A percentile compares a stretch with the other conserved stretches of the same genome.
phyloP scores from a whole-genome alignment of 2,113 vertebrate species.

The Calyptommatus sinebrachiatus region DNA sequence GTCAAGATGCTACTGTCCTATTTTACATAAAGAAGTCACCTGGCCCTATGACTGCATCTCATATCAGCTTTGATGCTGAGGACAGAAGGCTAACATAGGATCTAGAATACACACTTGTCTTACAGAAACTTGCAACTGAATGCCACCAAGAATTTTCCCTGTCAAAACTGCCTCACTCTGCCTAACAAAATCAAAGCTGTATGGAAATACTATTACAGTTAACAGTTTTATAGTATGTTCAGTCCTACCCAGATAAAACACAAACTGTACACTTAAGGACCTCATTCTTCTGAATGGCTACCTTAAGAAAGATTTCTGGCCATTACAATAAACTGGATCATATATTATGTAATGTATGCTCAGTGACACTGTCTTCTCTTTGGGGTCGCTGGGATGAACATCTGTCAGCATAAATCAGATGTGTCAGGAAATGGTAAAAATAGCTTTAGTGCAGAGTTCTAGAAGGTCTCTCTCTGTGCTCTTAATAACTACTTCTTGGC shows the following conservation, averaged over 20 bases:
- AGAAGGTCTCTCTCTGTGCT: constrained; percentile 61
- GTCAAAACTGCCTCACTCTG: too few relatives aligned
- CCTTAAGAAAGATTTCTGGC: constrained; percentile 3
- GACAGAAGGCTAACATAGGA: too few relatives aligned
- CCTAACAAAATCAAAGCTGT: too few relatives aligned
- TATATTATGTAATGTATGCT: constrained; percentile 29
- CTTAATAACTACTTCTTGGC: constrained; percentile 51
- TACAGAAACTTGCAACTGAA: too few relatives aligned
- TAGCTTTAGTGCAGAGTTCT: constrained; percentile 48
- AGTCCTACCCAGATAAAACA: background rate
- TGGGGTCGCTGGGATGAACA: constrained; percentile 17
- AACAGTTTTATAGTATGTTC: background rate
- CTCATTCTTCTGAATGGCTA: constrained; percentile 15
- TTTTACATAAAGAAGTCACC: too few relatives aligned
- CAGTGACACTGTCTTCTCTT: constrained; percentile 3
- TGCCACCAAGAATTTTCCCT: too few relatives aligned
- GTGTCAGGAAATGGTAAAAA: constrained; percentile 48
- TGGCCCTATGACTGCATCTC: too few relatives aligned
- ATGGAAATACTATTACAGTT: background rate
- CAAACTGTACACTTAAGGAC: background rate
- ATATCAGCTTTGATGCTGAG: too few relatives aligned
- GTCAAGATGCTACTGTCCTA: too few relatives aligned
- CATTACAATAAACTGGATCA: constrained; percentile 15
- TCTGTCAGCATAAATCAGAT: constrained; percentile 42
- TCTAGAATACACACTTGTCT: too few relatives aligned